A percentile compares a stretch with the other conserved stretches of the same genome.
Conservation (phyloP, 2,888 invertebrate genomes). For the Phasia obesa region DNA sequence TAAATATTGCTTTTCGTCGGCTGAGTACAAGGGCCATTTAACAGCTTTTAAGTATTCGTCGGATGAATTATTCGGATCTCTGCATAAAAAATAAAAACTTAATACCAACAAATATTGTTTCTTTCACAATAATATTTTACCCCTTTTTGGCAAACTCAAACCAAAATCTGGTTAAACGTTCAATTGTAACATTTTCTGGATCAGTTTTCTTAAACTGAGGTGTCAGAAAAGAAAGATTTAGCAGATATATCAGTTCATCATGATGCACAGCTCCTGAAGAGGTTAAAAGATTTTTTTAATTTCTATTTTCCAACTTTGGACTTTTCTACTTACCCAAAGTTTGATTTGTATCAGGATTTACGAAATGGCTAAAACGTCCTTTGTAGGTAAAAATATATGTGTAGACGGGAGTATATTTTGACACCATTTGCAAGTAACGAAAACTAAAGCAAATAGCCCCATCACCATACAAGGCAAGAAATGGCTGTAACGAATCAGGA, state of each 20-base stretch:
- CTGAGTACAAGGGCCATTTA: slow-evolving; percentile 76
- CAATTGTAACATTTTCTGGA: slow-evolving; percentile 82
- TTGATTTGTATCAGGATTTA: slow-evolving; percentile 82
- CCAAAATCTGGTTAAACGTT: slow-evolving; percentile 83
- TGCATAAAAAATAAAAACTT: slow-evolving; percentile 58
- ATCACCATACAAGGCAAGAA: slow-evolving; percentile 84
- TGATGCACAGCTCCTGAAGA: slow-evolving; percentile 82
- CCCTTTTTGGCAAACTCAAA: slow-evolving; percentile 79
- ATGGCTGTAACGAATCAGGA: slow-evolving; percentile 72
- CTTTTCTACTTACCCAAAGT: slow-evolving; percentile 82
- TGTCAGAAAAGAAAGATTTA: slow-evolving; percentile 75
- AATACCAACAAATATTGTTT: neutral
- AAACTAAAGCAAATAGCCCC: slow-evolving; percentile 84
- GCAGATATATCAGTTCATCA: slow-evolving; percentile 83
- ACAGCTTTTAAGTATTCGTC: slow-evolving; percentile 76
- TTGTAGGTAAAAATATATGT: slow-evolving; percentile 86
- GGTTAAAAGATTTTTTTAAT: too few species aligned
- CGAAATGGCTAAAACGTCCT: slow-evolving; percentile 84
- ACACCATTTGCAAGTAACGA: slow-evolving; percentile 84
- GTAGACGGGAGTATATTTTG: slow-evolving; percentile 84
- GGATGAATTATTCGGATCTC: slow-evolving; percentile 78
- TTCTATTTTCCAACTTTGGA: too few species aligned
- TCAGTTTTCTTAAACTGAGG: slow-evolving; percentile 80
- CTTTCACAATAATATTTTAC: neutral
- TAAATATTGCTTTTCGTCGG: slow-evolving; percentile 74